phyloP scores from a whole-genome alignment of 1,140 invertebrate species.

The Drosophila kohkoa region DNA sequence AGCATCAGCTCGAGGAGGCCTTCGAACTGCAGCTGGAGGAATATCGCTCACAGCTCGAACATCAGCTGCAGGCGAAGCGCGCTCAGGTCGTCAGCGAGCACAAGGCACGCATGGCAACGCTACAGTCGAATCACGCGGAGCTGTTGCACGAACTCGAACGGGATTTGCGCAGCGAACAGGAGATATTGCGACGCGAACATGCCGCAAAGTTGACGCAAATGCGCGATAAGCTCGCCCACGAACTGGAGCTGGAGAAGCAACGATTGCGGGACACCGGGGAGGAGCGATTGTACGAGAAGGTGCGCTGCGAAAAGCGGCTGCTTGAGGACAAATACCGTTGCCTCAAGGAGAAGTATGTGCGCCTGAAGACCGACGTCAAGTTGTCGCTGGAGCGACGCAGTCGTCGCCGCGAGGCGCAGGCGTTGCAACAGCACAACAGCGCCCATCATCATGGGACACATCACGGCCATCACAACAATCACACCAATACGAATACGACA shows the following conservation, averaged over 20 bases:
- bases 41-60: slow-evolving; percentile 70
- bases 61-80: slow-evolving; percentile 85
- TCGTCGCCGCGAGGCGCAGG: slow-evolving; percentile 87
- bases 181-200: slow-evolving; percentile 88
- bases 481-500: slow-evolving; percentile 85
- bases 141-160: slow-evolving; percentile 87
- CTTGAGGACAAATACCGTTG: slow-evolving; percentile 92
- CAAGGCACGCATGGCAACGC: slow-evolving; percentile 85
- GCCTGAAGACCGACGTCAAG: slow-evolving; percentile 92
- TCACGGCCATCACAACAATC: neutral
- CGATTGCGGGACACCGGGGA: slow-evolving; percentile 84
- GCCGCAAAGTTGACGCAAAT: slow-evolving; percentile 88
- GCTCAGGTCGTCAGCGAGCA: slow-evolving; percentile 85
- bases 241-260: slow-evolving; percentile 86
- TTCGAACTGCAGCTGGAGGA: slow-evolving; percentile 81
- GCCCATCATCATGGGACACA: slow-evolving; percentile 12
- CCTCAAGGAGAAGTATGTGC: slow-evolving; percentile 92
- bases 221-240: slow-evolving; percentile 87
- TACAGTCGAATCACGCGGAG: slow-evolving; percentile 85
- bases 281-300: slow-evolving; percentile 87
- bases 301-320: slow-evolving; percentile 89
- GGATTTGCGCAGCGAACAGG: slow-evolving; percentile 88
- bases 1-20: slow-evolving; percentile 86
- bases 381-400: slow-evolving; percentile 87
- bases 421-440: slow-evolving; percentile 60